Evolutionary conservation across 2,113 vertebrate species (phyloP), one percentile per base, ranked within the genome.

Genomic region (Platysternon megacephalum): DNA sequence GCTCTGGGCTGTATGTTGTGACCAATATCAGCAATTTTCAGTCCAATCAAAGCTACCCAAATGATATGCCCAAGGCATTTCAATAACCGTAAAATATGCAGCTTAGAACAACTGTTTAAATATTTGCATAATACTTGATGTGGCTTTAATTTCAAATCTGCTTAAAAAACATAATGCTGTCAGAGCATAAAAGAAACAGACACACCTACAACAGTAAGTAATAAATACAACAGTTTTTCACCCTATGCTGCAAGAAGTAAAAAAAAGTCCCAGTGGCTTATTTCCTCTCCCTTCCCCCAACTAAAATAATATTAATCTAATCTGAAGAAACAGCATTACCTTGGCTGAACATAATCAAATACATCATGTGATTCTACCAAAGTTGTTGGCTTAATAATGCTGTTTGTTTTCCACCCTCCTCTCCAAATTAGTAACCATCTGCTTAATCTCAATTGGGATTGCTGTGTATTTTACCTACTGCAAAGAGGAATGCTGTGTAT

Each of bases 191-290:
- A 95, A 95, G 88, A 85, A 2, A 92, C 89, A 96, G 89, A 83
- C 79, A 90, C 32, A 87, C 29, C 68, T 17, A 84, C 26, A 90
- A 49, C 32, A 78, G 51, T 32, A 80, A 95, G 82, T 28, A 87
- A 3, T 84, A 1, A 24, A 93, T 58, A 68, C 93, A 93, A 72
- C 53, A 91, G 79, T 65, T 92, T 65, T 16, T 86, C 26, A 81
- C 7, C 49, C 21, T 1, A 12, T 22, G 35, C 72, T 42, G 86
- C 76, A 97, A 46, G 79, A 86, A 97, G 89, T 96, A 97, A 95
- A 97, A 97, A 97, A 95, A 97, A 97, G 93, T 98, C 95, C 79
- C 72, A 90, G 94, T 65, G 1, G 85, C 76, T 97, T 95, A 85
- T 76, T 96, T 95, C 94, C 89, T 97, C 84, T 56, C 16, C 85